phyloP scores from a whole-genome alignment of 2,797 vertebrate genomes.

The Poecile montanus region DNA sequence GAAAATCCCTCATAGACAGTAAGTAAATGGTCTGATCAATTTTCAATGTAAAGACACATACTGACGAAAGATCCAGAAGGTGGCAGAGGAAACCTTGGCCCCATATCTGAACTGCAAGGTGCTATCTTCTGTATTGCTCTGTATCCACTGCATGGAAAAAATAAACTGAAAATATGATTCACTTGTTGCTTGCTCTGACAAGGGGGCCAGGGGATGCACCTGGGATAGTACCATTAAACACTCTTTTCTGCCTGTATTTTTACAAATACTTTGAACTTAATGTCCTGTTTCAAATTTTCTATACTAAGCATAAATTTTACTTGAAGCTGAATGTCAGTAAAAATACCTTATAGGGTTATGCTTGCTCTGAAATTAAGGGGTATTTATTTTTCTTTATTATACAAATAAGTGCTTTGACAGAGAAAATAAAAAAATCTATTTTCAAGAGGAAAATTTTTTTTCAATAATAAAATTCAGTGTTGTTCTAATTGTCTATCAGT shows the following conservation, averaged over 20 bases:
- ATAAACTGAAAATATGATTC: neutral
- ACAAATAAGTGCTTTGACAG: constrained; percentile 22
- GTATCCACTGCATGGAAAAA: neutral
- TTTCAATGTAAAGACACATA: neutral
- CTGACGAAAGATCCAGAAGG: neutral
- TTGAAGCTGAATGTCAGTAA: neutral
- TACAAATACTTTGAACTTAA: neutral
- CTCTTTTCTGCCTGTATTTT: neutral
- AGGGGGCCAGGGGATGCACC: neutral
- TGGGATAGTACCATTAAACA: neutral
- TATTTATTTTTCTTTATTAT: constrained; percentile 24
- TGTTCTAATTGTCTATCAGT: constrained; percentile 21
- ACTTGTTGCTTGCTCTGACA: neutral
- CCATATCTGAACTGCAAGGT: neutral
- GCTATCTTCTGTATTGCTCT: neutral
- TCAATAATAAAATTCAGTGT: constrained; percentile 4
- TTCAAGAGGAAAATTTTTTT: neutral
- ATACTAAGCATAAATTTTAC: neutral
- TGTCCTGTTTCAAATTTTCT: neutral
- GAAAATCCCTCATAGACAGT: neutral
- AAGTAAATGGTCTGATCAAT: neutral
- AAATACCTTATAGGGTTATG: neutral
- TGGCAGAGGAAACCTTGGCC: neutral
- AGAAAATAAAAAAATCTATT: constrained; percentile 19
- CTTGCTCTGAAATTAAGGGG: neutral